These are phyloP conservation scores for Hymenopus coronatus DNA, from an alignment of 2,888 invertebrate genomes.

Conservation along the genomic window DNA sequence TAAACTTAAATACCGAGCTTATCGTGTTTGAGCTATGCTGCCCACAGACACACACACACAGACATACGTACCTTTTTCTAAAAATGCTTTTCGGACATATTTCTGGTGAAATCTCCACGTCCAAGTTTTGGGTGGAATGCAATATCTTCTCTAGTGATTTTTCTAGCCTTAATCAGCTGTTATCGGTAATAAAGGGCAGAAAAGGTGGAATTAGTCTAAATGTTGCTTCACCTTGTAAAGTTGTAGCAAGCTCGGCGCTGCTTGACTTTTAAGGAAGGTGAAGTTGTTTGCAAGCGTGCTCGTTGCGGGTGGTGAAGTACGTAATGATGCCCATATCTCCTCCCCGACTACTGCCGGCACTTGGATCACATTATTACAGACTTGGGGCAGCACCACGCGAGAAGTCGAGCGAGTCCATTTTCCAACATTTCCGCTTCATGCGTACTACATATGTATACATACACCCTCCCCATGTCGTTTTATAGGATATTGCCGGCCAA, in stretches of 20 bases:
- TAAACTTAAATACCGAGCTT: too few species aligned
- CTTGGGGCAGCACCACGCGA: slow-evolving; percentile 13
- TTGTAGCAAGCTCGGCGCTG: neutral
- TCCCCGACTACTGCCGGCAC: neutral
- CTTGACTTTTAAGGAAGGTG: neutral
- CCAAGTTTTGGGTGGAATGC: too few species aligned
- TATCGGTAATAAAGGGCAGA: too few species aligned
- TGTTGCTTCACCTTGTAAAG: too few species aligned
- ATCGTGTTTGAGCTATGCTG: too few species aligned
- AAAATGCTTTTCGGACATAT: too few species aligned
- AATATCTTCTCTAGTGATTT: too few species aligned
- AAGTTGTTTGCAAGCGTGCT: neutral
- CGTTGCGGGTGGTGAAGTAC: neutral
- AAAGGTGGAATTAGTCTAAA: too few species aligned
- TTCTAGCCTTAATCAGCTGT: too few species aligned
- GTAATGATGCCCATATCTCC: neutral
- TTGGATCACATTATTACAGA: slow-evolving; percentile 14
- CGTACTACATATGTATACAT: slow-evolving; percentile 8
- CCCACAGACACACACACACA: too few species aligned
- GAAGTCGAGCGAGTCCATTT: slow-evolving; percentile 7
- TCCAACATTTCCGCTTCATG: slow-evolving; percentile 13
- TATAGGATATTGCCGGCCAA: slow-evolving; percentile 28
- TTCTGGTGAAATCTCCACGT: too few species aligned
- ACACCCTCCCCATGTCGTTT: neutral
- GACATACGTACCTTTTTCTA: too few species aligned